A percentile compares a stretch with the other conserved stretches of the same genome.
Evolutionary conservation across 2,113 vertebrate genomes (phyloP).

Genomic region (Hyperopisus bebe): DNA sequence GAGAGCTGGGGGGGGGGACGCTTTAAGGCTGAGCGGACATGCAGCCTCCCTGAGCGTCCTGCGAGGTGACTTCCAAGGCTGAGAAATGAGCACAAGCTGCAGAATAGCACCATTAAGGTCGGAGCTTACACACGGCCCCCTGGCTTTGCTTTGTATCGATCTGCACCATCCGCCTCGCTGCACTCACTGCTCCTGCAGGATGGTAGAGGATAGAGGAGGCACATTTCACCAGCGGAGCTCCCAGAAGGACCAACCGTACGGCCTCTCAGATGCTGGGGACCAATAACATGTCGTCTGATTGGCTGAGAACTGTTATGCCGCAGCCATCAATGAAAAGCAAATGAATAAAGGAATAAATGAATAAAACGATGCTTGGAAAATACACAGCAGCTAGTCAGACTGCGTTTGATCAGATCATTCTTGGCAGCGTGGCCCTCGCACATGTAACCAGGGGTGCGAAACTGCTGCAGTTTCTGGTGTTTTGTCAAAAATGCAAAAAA

Average conservation of each 20-base stretch:
- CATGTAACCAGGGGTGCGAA: neutral
- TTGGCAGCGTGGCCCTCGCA: neutral
- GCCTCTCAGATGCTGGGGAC: neutral
- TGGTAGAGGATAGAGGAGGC: neutral
- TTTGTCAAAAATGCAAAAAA: slow-evolving; percentile 7
- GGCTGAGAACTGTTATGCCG: neutral
- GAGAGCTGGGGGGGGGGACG: neutral
- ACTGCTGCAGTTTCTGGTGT: neutral
- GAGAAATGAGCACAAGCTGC: neutral
- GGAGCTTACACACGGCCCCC: neutral
- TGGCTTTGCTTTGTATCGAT: neutral
- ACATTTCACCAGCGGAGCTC: neutral
- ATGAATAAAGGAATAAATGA: neutral
- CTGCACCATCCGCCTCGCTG: neutral
- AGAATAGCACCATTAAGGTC: neutral
- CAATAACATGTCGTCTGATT: neutral
- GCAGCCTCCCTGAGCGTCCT: neutral
- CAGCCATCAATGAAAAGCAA: neutral
- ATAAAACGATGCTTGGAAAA: neutral
- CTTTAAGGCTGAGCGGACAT: neutral
- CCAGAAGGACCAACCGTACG: neutral
- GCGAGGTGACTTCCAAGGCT: neutral
- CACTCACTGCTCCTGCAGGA: neutral
- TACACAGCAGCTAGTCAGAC: neutral
- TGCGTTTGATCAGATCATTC: slow-evolving; percentile 8